Base-by-base conservation (phyloP, 2,797 vertebrate genomes). In the Enteromius trimaculatus region DNA sequence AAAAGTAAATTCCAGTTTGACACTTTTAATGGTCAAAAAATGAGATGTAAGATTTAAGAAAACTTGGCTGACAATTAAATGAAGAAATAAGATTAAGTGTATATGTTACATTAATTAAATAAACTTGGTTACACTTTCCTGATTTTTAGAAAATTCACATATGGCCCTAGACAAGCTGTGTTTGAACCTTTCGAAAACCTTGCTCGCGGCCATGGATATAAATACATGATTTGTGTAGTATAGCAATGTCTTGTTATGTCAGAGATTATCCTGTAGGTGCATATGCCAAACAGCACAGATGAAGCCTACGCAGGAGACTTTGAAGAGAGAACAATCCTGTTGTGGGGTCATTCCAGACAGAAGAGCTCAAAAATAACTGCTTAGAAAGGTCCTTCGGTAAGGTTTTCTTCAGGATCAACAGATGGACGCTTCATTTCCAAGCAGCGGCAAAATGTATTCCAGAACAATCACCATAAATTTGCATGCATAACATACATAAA, bases 281-380 rank as follows among this genome's bases (percentile, higher is more conserved):
- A 74, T 7, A 55, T 37, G 49, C 29, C 19, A 75, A 55, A 75
- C 11, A 53, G 29, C 49, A 34, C 47, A 53, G 69, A 71, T 47
- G 69, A 71, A 26, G 23, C 23, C 39, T 26, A 47, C 0, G 42
- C 23, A 71, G 39, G 14, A 1, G 68, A 70, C 39, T 26, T 69
- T 23, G n/a, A 69, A 42, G 0, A 11, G 2, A 44, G 37, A 68
- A 70, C n/a, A 6, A 70, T 47, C 39, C 14, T 71, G 42, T 71
- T 71, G 69, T 17, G 42, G n/a, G 13, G 6, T 47, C 23, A 71
- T 17, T 70, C 68, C 13, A 70, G 44, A 44, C n/a, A 14, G 68
- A 70, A 70, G n/a, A 44, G 13, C 13, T 70, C n/a, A 70, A 70
- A 42, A 68, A 68, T n/a, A 68, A 13, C 34, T 68, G 34, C 34